Conservation (phyloP, 2,113 vertebrate species). For the Zosterops japonicus region DNA sequence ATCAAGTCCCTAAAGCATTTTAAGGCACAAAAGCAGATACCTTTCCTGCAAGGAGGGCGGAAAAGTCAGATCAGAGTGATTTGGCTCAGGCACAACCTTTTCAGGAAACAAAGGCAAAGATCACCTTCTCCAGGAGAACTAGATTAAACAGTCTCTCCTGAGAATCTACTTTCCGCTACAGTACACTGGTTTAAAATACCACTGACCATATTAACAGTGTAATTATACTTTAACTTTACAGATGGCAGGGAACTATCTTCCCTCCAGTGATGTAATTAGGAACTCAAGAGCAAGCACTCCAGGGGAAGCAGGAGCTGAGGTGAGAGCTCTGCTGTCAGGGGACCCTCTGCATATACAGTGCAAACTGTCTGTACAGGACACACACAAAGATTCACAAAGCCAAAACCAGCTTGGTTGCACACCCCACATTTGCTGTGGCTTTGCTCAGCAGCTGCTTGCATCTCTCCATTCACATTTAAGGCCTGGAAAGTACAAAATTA, state of each 20-base stretch:
- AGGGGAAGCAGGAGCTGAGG: not conserved
- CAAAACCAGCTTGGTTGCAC: not conserved
- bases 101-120: not conserved
- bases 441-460: not conserved
- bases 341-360: not conserved
- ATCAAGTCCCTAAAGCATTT: not conserved
- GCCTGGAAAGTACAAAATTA: slow-evolving; percentile 2
- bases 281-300: not conserved
- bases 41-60: not conserved
- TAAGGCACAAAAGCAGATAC: not conserved
- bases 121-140: not conserved
- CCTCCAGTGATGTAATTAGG: not conserved
- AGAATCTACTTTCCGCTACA: accelerated
- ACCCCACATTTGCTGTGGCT: not conserved
- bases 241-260: not conserved
- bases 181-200: not conserved
- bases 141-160: not conserved
- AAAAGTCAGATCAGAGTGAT: not conserved
- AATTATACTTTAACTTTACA: not conserved
- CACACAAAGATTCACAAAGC: not conserved
- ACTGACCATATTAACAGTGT: not conserved
- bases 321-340: not conserved
- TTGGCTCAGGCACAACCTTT: not conserved
- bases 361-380: not conserved
- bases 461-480: not conserved